Base-by-base conservation (phyloP, 2,797 vertebrate species). In the Microcaecilia unicolor region DNA sequence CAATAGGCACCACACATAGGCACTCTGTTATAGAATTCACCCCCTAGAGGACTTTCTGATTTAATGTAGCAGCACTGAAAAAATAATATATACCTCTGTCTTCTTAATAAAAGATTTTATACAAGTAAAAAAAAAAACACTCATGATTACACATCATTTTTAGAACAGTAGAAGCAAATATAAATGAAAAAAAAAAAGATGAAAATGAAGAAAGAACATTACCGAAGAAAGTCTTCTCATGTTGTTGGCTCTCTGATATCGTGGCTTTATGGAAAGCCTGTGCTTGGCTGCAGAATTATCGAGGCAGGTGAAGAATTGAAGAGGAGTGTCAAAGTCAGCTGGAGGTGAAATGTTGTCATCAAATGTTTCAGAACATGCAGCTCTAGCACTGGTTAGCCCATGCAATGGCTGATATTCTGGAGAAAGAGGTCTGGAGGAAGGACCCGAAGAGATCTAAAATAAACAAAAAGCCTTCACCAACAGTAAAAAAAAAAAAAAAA, bases 221-320 rank as follows among this genome's bases (percentile, higher is more conserved):
- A 98, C 93, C 54, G 62, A 55, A 34, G 72, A 69, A 41, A 73
- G 30, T 30, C 72, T 85, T 70, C 76, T 86, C 48, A 53, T 72
- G 59, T 85, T 93, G 34, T 76, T 76, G 30, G 85, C 86, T 44
- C 93, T 86, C 68, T 94, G 91, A 37, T 97, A 89, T 48, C 81
- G 82, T 13, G 95, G 94, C 49, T 93, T 98, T 37, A 99, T 53
- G 25, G 91, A 78, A 74, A 98, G 89, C 32, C 92, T 90, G 59
- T 99, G 92, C 31, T 85, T 94, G n/a, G 95, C 94, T 15, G 93
- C 95, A 28, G 95, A 93, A 37, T 81, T 96, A 58, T 99, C 88
- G 58, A 99, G 64, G 62, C 83, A 84, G 41, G 83, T 61, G 6
- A 66, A 81, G 48, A 76, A 74, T 32, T 81, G 76, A 21, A 86